Conservation (phyloP, 2,113 vertebrate genomes). For the Aphelocoma coerulescens region DNA sequence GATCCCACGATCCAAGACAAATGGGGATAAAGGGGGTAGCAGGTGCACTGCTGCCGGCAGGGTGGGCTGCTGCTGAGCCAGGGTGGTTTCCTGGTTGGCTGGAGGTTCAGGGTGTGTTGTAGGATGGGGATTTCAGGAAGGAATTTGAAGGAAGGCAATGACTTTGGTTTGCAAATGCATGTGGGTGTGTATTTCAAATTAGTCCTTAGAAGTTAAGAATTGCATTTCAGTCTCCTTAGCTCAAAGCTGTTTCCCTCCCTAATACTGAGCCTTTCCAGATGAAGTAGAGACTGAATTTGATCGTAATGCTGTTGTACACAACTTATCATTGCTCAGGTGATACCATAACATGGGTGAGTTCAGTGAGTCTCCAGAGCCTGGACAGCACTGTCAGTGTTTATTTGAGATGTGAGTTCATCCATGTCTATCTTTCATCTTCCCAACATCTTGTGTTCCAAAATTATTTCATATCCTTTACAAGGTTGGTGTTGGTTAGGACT, state of each 20-base stretch:
- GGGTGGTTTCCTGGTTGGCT: background rate
- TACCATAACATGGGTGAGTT: background rate
- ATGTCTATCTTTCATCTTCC: background rate
- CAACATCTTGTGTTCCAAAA: background rate
- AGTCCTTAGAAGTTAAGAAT: background rate
- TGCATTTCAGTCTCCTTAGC: background rate
- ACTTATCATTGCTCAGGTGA: background rate
- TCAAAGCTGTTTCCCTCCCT: background rate
- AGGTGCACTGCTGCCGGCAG: background rate
- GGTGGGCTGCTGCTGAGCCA: background rate
- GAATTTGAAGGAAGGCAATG: background rate
- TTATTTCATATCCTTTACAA: background rate
- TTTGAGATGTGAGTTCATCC: background rate
- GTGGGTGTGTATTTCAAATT: background rate
- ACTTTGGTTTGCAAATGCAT: background rate
- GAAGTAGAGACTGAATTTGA: background rate
- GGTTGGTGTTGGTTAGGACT: background rate
- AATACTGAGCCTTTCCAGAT: background rate
- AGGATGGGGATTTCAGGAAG: background rate
- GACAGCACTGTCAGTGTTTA: background rate
- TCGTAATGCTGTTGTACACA: background rate
- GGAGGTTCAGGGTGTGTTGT: background rate
- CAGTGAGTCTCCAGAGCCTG: background rate
- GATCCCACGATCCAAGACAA: background rate
- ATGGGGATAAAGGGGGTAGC: too few species aligned